A percentile compares a stretch with the other conserved stretches of the same genome.
Conservation (phyloP, 2,888 invertebrate species). For the Drosophila crucigera region DNA sequence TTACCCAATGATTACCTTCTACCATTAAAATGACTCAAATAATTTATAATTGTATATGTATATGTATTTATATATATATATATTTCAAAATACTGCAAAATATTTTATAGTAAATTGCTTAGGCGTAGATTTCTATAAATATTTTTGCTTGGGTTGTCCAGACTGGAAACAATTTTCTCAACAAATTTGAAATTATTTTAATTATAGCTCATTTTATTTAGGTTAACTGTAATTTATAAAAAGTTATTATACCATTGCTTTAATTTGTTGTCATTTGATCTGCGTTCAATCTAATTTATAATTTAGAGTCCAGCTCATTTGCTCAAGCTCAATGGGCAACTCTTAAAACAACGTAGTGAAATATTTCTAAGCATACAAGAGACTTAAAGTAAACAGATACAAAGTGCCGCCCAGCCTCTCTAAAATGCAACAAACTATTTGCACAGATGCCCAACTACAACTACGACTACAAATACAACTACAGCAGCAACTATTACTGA, state of each 20-base stretch:
- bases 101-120: neutral
- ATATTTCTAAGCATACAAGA: constrained; percentile 23
- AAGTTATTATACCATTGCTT: neutral
- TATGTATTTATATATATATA: neutral
- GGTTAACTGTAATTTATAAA: neutral
- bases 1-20: neutral
- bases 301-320: neutral
- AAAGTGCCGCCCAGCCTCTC: constrained; percentile 3
- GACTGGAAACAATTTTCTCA: neutral
- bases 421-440: constrained; percentile 57
- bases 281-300: constrained; percentile 1
- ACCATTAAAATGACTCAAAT: neutral
- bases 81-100: neutral
- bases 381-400: constrained; percentile 36
- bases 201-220: neutral
- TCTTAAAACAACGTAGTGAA: constrained; percentile 21
- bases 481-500: neutral
- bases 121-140: neutral
- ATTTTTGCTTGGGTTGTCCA: neutral
- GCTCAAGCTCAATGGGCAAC: constrained; percentile 3
- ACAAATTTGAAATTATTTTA: neutral
- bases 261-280: neutral
- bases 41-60: neutral
- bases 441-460: constrained; percentile 34
- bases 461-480: constrained; percentile 4